Conservation (phyloP, 2,113 vertebrate species). For the Pica pica region DNA sequence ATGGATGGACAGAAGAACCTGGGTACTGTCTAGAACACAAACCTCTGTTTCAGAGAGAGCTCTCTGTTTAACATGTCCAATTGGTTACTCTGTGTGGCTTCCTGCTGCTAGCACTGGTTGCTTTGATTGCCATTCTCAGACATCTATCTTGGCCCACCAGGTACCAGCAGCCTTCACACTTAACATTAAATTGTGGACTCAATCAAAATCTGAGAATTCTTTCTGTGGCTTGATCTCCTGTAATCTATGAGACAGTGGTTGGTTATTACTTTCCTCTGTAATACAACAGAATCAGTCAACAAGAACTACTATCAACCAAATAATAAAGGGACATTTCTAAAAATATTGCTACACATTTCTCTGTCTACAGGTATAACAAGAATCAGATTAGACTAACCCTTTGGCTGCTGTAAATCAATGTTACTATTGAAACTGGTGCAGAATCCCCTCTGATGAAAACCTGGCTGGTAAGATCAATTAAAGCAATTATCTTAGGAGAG, state of each 20-base stretch:
- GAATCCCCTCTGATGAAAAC: not conserved
- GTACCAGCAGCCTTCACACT: not conserved
- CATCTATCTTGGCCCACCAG: not conserved
- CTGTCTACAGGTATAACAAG: not conserved
- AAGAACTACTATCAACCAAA: not conserved
- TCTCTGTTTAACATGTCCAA: not conserved
- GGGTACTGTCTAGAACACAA: not conserved
- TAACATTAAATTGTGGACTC: not conserved
- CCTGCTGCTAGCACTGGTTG: not conserved
- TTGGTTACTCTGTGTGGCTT: not conserved
- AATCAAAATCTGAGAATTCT: not conserved
- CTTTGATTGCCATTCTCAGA: not conserved
- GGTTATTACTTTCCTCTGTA: not conserved
- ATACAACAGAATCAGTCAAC: not conserved
- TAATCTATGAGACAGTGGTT: not conserved
- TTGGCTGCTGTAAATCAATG: not conserved
- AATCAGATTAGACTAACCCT: not conserved
- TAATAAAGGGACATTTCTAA: not conserved
- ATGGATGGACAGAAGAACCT: not conserved
- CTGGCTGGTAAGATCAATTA: not conserved
- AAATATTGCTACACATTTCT: not conserved
- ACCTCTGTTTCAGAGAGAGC: not conserved
- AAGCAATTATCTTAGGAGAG: not conserved
- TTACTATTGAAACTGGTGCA: not conserved
- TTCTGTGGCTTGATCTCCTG: not conserved